Evolutionary conservation across 2,888 invertebrate species (phyloP).

Genomic region (Limnephilus marmoratus): DNA sequence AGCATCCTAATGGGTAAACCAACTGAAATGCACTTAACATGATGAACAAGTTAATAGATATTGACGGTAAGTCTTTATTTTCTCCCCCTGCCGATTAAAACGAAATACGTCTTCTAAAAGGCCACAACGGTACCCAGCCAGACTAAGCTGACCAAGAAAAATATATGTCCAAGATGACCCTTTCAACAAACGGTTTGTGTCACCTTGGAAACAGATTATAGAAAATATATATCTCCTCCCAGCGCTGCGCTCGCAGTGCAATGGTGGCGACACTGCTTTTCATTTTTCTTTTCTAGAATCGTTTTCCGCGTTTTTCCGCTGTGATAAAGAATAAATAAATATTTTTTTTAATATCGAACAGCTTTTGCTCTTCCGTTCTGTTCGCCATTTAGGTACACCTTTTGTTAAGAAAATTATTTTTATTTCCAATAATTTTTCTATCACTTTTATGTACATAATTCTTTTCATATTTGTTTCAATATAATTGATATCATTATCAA

Average conservation of each 20-base stretch:
- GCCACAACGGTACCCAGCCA: neutral
- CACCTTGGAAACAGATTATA: slow-evolving; percentile 58
- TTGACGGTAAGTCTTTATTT: neutral
- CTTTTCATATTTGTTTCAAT: no score
- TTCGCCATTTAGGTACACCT: no score
- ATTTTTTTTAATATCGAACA: neutral
- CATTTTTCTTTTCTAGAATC: slow-evolving; percentile 13
- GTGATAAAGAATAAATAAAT: neutral
- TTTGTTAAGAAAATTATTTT: no score
- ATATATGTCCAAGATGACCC: slow-evolving; percentile 37
- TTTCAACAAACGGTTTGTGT: slow-evolving; percentile 55
- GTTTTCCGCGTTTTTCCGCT: slow-evolving; percentile 6
- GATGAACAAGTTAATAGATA: neutral
- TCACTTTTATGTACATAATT: no score
- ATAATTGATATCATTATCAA: no score
- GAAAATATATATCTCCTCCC: slow-evolving; percentile 51
- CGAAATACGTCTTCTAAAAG: neutral
- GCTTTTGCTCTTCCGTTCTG: no score
- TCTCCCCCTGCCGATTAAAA: neutral
- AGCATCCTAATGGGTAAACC: neutral
- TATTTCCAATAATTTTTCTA: no score
- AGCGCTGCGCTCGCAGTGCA: neutral
- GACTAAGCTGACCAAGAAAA: neutral
- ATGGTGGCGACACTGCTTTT: neutral
- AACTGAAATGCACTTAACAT: neutral